Evolutionary conservation across 2,797 vertebrate genomes (phyloP), one percentile per base, ranked within the genome.

Genomic region (Rhinella marina): DNA sequence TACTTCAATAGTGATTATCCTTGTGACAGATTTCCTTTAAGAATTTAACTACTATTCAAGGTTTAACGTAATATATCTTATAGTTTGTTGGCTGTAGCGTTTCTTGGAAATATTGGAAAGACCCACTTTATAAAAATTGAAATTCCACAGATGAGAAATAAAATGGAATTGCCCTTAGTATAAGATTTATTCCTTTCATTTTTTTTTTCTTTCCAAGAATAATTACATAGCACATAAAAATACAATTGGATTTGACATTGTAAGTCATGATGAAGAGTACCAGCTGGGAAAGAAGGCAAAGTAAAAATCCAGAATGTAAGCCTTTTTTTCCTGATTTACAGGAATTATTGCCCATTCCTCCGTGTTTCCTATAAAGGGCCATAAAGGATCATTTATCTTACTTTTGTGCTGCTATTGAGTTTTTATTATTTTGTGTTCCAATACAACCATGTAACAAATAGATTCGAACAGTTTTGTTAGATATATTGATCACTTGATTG

Each of bases 101-200:
- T 59, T 78, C 48, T 50, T 54, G 41, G 66, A 64, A 68, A 16
- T 19, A 73, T 59, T 62, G 9, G 16, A 85, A 85, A 16, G 1
- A 61, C 83, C 25, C 8, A 48, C 68, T 14, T 82, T 79, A 48
- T 29, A 81, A 54, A 29, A 88, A n/a, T 62, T 41, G 10, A 85
- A 54, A 76, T 56, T 66, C 57, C 68, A 68, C 32, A 21, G 13
- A 54, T 81, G 25, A 73, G 12, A 66, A 88, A 72, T 52, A 16
- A 57, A 70, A 3, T 10, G 27, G 27, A 61, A 54, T 75, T 81
- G 52, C 48, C 23, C 4, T 73, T 76, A 84, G 27, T 23, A 72
- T 77, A 62, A 88, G 73, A 84, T 84, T 81, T 85, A 68, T 78
- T 83, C 25, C 52, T 77, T 56, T 81, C 48, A 80, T 80, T 83